phyloP scores from a whole-genome alignment of 2,113 vertebrate genomes.

The Rhynchomys soricoides region DNA sequence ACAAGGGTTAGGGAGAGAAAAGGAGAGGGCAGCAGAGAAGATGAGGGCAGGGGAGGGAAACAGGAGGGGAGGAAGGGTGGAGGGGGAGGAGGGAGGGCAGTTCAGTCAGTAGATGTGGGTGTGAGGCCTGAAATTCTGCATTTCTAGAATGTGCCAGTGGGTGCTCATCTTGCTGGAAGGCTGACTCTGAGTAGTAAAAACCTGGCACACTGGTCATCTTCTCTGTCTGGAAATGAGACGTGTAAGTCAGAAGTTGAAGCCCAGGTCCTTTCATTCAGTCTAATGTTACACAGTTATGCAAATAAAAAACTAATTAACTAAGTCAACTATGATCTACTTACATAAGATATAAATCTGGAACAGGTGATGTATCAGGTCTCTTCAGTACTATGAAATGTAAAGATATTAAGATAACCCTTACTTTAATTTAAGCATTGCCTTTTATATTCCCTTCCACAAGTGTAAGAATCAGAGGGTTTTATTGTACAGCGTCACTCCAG shows the following conservation, averaged over 20 bases:
- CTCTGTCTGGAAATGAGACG: background rate
- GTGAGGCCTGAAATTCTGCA: slow-evolving; percentile 1
- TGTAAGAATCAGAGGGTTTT: background rate
- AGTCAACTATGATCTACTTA: background rate
- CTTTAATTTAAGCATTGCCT: slow-evolving; percentile 21
- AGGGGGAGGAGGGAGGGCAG: background rate
- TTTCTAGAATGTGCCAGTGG: slow-evolving; percentile 12
- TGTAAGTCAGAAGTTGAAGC: background rate
- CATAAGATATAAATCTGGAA: background rate
- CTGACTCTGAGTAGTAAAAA: background rate
- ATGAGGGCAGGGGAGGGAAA: too few species aligned
- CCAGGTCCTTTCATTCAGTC: background rate
- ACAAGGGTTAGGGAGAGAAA: background rate
- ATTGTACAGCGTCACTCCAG: background rate
- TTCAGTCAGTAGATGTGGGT: background rate
- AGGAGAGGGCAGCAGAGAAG: too few species aligned
- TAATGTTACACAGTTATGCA: background rate
- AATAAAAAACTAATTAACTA: background rate
- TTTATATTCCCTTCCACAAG: background rate
- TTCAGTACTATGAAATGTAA: background rate
- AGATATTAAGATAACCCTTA: background rate
- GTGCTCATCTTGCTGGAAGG: background rate
- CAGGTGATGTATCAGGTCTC: background rate
- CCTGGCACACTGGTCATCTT: background rate
- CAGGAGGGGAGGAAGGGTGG: background rate